Evolutionary conservation across 2,888 invertebrate species (phyloP), one percentile per base, ranked within the genome.

Genomic region (Clitarchus hookeri): DNA sequence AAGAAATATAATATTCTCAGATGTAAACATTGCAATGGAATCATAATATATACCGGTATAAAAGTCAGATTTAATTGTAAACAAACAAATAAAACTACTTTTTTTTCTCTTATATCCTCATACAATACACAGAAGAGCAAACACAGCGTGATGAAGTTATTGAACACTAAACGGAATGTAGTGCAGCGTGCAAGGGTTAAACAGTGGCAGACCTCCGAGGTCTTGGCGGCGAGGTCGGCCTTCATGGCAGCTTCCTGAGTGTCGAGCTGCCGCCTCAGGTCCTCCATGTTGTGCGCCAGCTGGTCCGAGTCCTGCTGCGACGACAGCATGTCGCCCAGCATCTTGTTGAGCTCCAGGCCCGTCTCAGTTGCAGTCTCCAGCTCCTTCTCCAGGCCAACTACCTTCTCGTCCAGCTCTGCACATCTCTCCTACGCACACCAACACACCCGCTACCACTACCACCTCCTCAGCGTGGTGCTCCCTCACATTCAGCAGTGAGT

Each of bases 321-420:
- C 87, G 92, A 94, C 85, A 95, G 91, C 88, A 95, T 92, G 89
- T 95, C 95, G 0, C 94, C 92, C 53, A 95, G 91, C 92, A 95
- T 95, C 90, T 93, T 92, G 89, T 95, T 95, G 84, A 95, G 90
- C 91, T 97, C 97, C 88, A 97, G 92, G 82, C 95, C 95, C 12
- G 96, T 96, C 89, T 96, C 96, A 0, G 97, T 96, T 0, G 96
- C 96, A 89, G 94, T 95, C 91, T 97, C 97, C 80, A 97, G 93
- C 90, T 97, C 94, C 93, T 95, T 94, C 92, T 97, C 94, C 90
- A 95, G 90, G 90, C 93, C 93, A 85, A 93, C 91, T 27, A 96
- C 92, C 90, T 96, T 95, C 85, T 95, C 96, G 90, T 96, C 94
- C 80, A 95, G 90, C 86, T 93, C 92, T 6, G 89, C 89, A 88